Evolutionary conservation across 2,797 vertebrate genomes (phyloP).

Genomic region (Pangasius sanitwongsei): DNA sequence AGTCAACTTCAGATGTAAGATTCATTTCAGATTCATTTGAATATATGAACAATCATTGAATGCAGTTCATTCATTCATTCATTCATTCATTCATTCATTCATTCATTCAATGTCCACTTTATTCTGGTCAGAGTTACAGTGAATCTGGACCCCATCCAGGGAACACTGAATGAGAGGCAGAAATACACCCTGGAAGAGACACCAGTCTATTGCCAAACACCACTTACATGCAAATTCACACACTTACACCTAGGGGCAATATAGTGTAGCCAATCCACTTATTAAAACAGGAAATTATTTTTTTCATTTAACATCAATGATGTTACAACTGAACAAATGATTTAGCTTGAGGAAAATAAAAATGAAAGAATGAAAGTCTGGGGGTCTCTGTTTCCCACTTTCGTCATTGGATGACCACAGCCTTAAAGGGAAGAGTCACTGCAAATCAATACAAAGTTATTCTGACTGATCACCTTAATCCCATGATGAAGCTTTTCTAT

Average conservation of each 20-base stretch:
- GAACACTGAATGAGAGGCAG: neutral
- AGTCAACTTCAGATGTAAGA: neutral
- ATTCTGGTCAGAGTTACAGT: neutral
- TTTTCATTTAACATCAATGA: too few species aligned
- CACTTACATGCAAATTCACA: neutral
- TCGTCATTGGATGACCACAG: neutral
- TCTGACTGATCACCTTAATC: neutral
- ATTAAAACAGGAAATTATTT: too few species aligned
- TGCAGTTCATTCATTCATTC: neutral
- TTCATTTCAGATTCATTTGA: neutral
- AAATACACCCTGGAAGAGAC: neutral
- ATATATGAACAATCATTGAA: neutral
- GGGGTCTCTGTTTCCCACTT: neutral
- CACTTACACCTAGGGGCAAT: neutral
- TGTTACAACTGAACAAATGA: too few species aligned
- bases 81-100: neutral
- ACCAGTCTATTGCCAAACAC: neutral
- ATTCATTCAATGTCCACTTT: neutral
- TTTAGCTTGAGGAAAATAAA: neutral
- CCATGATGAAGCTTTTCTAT: neutral
- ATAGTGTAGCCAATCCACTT: neutral
- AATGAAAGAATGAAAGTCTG: neutral
- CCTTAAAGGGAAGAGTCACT: neutral
- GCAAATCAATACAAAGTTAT: neutral
- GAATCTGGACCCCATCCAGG: neutral